Evolutionary conservation across 2,113 vertebrate species (phyloP).

Genomic region (Ascaphus truei): DNA sequence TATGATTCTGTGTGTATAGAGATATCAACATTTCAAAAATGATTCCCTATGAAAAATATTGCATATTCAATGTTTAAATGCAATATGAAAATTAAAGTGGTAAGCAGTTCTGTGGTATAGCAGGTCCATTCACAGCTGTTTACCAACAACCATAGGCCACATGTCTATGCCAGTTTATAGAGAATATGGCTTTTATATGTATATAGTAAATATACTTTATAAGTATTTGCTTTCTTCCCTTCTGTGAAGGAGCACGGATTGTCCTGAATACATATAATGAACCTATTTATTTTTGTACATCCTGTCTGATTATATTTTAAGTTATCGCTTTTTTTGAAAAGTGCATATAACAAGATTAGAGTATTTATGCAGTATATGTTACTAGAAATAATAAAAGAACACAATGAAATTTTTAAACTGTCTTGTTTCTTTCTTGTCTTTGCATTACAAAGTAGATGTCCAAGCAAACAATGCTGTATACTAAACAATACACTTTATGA

Average conservation of each 20-base stretch:
- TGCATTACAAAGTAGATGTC: background rate
- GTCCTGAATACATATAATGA: conserved; percentile 74
- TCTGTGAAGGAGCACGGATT: conserved; percentile 86
- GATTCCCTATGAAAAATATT: background rate
- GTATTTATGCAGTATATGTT: conserved; percentile 97
- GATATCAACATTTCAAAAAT: background rate
- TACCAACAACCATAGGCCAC: conserved; percentile 46
- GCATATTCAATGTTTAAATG: background rate
- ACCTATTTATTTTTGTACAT: conserved; percentile 99
- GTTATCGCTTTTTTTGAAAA: conserved; percentile 91
- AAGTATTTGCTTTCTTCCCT: conserved; percentile 88
- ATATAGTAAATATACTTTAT: conserved; percentile 89
- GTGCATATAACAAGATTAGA: conserved; percentile 92
- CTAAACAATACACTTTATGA: background rate
- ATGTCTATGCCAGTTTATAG: conserved; percentile 65
- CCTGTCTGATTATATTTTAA: conserved; percentile 89
- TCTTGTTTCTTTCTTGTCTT: background rate
- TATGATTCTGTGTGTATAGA: background rate
- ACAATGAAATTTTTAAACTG: background rate
- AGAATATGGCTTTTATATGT: conserved; percentile 68
- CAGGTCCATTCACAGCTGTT: conserved; percentile 67
- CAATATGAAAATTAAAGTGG: conserved; percentile 25
- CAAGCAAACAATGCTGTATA: background rate
- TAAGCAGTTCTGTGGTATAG: conserved; percentile 63
- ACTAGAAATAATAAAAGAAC: conserved; percentile 75